Conservation (phyloP, 2,113 vertebrate genomes). For the Eclectus roratus region DNA sequence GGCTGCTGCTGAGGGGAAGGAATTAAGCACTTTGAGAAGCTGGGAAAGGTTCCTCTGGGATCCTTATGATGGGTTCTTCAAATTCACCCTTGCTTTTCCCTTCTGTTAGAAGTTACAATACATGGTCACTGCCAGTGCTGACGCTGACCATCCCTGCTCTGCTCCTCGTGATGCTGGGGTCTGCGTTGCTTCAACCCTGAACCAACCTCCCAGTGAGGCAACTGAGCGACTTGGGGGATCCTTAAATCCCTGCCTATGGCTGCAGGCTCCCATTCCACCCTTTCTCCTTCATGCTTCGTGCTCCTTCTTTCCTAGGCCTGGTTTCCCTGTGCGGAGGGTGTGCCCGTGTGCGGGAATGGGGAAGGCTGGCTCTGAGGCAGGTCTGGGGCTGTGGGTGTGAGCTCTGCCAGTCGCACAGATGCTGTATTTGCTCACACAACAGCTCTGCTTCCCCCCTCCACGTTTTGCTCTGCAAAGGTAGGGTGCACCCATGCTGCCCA, state of each 20-base stretch:
- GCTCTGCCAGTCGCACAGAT: constrained; percentile 28
- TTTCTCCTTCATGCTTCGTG: fast-evolving
- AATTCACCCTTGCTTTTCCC: neutral
- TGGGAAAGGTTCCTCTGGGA: neutral
- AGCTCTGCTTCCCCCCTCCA: constrained; percentile 1
- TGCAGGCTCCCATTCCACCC: fast-evolving
- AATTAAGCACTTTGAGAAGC: neutral
- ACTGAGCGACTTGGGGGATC: neutral
- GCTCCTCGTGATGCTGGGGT: neutral
- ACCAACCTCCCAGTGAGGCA: fast-evolving
- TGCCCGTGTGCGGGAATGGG: neutral
- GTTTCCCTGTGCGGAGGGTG: neutral
- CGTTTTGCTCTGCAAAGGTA: constrained; percentile 19
- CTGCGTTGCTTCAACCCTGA: fast-evolving
- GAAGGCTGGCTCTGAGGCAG: neutral
- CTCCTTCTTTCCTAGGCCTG: neutral
- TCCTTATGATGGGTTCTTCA: neutral
- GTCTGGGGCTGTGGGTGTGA: neutral
- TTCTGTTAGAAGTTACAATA: neutral
- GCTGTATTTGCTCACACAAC: neutral
- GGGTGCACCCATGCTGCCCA: neutral
- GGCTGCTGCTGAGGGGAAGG: neutral
- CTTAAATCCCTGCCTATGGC: fast-evolving
- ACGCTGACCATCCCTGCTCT: neutral
- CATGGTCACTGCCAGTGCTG: neutral